Conservation (phyloP, 2,113 vertebrate genomes). For the Colinus virginianus region DNA sequence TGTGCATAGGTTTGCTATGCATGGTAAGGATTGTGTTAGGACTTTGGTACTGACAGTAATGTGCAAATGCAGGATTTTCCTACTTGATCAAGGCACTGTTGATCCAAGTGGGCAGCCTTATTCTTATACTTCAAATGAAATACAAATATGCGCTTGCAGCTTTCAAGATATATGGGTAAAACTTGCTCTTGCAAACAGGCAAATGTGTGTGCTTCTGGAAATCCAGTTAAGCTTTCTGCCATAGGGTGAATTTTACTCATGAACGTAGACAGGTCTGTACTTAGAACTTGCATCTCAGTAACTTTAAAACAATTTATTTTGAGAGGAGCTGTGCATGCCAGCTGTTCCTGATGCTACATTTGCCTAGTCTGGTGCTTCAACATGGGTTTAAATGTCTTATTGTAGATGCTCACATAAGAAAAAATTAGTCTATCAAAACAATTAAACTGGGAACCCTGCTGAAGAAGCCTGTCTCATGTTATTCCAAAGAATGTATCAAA, state of each 20-base stretch:
- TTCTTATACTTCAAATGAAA: not conserved
- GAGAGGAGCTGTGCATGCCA: not conserved
- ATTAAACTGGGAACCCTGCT: not conserved
- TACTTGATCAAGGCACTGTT: not conserved
- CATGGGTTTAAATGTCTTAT: not conserved
- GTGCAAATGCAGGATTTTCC: not conserved
- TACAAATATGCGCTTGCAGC: not conserved
- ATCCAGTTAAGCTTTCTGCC: not conserved
- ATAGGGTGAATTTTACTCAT: not conserved
- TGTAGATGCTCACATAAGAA: not conserved
- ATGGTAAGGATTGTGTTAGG: not conserved
- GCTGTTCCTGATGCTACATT: not conserved
- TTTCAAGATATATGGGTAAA: not conserved
- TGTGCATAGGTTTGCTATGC: rapidly evolving
- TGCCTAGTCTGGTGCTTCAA: not conserved
- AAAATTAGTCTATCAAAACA: not conserved
- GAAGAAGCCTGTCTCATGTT: not conserved
- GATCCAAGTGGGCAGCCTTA: not conserved
- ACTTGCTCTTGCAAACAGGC: not conserved
- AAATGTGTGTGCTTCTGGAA: not conserved
- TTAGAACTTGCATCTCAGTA: not conserved
- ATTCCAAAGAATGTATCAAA: not conserved
- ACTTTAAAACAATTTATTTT: not conserved
- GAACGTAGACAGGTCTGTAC: not conserved
- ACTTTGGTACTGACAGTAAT: not conserved